Conservation (phyloP, 1,140 invertebrate species). For the Cotesia chilonis region DNA sequence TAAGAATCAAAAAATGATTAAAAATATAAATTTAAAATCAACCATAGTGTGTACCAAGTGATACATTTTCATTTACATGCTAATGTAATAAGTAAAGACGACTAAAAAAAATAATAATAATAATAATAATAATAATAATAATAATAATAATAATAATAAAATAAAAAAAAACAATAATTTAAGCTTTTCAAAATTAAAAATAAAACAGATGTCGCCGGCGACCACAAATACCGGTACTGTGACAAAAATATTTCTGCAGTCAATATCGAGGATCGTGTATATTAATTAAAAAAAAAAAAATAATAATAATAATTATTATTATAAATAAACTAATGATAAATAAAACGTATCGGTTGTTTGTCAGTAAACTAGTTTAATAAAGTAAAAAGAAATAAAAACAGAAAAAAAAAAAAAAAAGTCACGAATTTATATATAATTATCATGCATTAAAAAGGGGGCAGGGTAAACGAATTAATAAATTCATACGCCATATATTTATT, state of each 20-base stretch:
- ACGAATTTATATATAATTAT: conserved; percentile 32
- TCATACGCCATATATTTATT: conserved; percentile 1
- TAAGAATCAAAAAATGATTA: conserved; percentile 19
- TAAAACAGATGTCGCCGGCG: neutral
- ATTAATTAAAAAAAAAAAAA: neutral
- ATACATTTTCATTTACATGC: conserved; percentile 1
- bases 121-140: neutral
- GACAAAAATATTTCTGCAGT: conserved; percentile 15
- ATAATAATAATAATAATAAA: neutral
- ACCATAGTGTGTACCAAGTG: neutral
- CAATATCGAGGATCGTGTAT: conserved; percentile 1
- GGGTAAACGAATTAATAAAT: conserved; percentile 3
- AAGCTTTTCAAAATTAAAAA: conserved; percentile 23
- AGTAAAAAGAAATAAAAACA: neutral
- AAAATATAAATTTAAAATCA: neutral
- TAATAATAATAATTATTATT: neutral
- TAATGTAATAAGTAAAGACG: neutral
- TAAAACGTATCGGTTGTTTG: conserved; percentile 16
- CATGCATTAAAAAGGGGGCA: conserved; percentile 18
- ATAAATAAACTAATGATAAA: neutral
- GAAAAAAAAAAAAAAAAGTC: neutral
- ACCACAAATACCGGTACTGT: neutral
- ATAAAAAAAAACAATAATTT: conserved; percentile 13
- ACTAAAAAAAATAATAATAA: neutral
- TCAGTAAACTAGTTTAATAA: conserved; percentile 11